Evolutionary conservation across 2,797 vertebrate species (phyloP).

Genomic region (Setipinna tenuifilis): DNA sequence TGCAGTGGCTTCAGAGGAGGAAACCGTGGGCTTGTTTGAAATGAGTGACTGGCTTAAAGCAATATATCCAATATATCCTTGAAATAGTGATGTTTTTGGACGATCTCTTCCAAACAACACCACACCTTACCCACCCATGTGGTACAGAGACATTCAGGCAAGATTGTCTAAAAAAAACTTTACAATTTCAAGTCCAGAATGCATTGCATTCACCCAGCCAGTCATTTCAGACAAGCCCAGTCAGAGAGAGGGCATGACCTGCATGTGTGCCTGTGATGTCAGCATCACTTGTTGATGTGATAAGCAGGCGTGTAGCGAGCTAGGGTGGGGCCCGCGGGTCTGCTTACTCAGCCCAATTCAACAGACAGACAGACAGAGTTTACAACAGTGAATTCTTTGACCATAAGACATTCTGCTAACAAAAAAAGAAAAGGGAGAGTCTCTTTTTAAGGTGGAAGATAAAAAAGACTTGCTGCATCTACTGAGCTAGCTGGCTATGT

Average conservation of each 20-base stretch:
- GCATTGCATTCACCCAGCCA: too few relatives aligned
- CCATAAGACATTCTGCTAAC: neutral
- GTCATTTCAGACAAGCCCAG: neutral
- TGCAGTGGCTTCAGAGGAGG: neutral
- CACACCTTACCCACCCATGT: too few relatives aligned
- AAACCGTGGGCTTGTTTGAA: too few relatives aligned
- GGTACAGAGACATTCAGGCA: too few relatives aligned
- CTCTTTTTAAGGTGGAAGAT: neutral
- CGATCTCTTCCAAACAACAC: too few relatives aligned
- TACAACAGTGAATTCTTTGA: neutral
- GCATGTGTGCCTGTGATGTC: neutral
- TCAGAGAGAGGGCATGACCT: neutral
- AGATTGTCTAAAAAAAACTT: too few relatives aligned
- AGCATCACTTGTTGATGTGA: conserved; percentile 28
- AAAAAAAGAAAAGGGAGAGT: neutral
- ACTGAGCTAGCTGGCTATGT: neutral
- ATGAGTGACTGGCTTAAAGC: too few relatives aligned
- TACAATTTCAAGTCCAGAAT: too few relatives aligned
- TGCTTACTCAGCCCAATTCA: neutral
- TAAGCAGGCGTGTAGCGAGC: neutral
- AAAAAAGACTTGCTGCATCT: neutral
- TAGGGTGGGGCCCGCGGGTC: neutral
- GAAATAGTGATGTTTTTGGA: too few relatives aligned
- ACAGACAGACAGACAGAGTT: neutral
- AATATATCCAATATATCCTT: too few relatives aligned